phyloP scores from a whole-genome alignment of 2,888 invertebrate genomes.

The Apotomis capreana region DNA sequence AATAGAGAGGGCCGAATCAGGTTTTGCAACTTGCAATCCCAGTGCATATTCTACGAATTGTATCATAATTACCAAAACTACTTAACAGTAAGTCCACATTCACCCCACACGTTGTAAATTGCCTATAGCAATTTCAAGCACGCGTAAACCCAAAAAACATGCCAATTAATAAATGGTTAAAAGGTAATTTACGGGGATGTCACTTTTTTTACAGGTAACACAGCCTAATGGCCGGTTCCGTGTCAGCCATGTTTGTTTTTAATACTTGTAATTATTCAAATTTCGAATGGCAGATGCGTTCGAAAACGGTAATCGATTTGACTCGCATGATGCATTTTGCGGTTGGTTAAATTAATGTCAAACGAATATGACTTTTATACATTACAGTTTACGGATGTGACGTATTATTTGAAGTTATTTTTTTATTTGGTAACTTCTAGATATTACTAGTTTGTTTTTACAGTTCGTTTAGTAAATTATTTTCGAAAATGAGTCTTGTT shows the following conservation, averaged over 20 bases:
- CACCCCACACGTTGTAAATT: slow-evolving; percentile 26
- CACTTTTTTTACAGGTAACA: slow-evolving; percentile 66
- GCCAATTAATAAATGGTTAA: slow-evolving; percentile 67
- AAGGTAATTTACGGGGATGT: slow-evolving; percentile 68
- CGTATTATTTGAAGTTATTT: neutral
- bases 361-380: slow-evolving; percentile 17
- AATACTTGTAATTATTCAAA: slow-evolving; percentile 78
- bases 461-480: neutral
- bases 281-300: slow-evolving; percentile 78
- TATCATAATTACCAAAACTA: slow-evolving; percentile 1
- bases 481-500: neutral
- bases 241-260: slow-evolving; percentile 66
- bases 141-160: slow-evolving; percentile 49
- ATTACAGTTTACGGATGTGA: neutral
- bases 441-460: slow-evolving; percentile 4
- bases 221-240: slow-evolving; percentile 62
- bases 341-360: slow-evolving; percentile 10
- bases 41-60: no score
- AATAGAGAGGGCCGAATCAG: no score
- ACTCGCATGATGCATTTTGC: slow-evolving; percentile 30
- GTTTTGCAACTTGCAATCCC: no score
- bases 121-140: slow-evolving; percentile 43
- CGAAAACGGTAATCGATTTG: slow-evolving; percentile 66
- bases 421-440: slow-evolving; percentile 6
- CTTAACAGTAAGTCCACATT: neutral